Base-by-base conservation (phyloP, 2,888 invertebrate genomes). In the Ramazzottius varieornatus region DNA sequence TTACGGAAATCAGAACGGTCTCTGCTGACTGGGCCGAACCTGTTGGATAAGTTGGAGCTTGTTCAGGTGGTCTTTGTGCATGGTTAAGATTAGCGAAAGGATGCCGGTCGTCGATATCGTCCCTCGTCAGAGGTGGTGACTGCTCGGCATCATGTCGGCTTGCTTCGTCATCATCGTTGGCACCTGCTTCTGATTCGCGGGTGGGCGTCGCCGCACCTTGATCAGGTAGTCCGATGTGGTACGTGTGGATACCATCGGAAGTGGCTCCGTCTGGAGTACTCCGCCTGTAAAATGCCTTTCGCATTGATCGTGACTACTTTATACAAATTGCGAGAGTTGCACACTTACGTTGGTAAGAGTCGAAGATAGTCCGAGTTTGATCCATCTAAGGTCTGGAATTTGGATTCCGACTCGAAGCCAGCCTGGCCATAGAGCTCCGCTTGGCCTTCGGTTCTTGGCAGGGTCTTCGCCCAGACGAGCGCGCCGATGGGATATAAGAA, bases 391-490 rank as follows among this genome's bases (percentile, higher is more conserved):
- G 82, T 81, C 71, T 82, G 83, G 66, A 83, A 78, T 67, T 85
- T 81, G 46, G 87, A 87, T 68, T 86, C 86, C 1, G 88, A 82
- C 68, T 89, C 83, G 71, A 96, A 86, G 1, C 93, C 94, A 65
- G 86, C 90, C 77, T 96, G 94, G 1, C 90, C 92, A 70, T 88
- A 84, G 0, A 90, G 88, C 73, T 93, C 92, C 0, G 87, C 86
- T 67, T 85, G 84, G 64, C 85, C 86, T 74, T 87, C 86, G 65
- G 89, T 83, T 13, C 33, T 13, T 8, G 24, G 29, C 67, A 32
- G 69, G 70, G 46, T 68, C 68, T 2, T 71, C 69, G 63, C 68
- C 96, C 96, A 98, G 73, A 90, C 86, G 65, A 98, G 83, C 1
- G 88, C 88, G 67, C 84, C 81, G 70, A 86, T 84, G 0, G 88